Percentiles rank a stretch among this genome's conserved stretches.
phyloP scores from a whole-genome alignment of 2,888 invertebrate species.

The Pandemis corylana region DNA sequence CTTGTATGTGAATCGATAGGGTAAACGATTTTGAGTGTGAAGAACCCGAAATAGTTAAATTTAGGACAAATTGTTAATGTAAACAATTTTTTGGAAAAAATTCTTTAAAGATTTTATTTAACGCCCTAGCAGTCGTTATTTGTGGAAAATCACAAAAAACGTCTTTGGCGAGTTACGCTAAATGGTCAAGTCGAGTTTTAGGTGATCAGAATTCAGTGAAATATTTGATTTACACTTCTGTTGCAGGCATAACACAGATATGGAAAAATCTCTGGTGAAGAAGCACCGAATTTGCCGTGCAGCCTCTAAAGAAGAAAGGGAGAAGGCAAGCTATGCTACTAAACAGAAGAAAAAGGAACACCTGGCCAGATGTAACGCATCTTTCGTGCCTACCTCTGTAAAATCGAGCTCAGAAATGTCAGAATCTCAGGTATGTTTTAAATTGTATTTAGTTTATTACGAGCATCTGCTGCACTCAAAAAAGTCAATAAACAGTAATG shows the following conservation, averaged over 20 bases:
- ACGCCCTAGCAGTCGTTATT: no score
- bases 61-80: no score
- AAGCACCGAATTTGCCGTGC: conserved; percentile 87
- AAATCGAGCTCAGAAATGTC: conserved; percentile 37
- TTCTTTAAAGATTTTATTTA: no score
- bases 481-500: no score
- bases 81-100: no score
- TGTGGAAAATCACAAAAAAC: no score
- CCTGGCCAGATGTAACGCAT: conserved; percentile 71
- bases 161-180: no score
- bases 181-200: background rate
- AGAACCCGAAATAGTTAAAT: no score
- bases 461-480: background rate
- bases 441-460: background rate
- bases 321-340: conserved; percentile 57
- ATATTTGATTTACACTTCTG: background rate
- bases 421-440: conserved; percentile 45
- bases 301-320: conserved; percentile 60
- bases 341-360: conserved; percentile 79
- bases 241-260: conserved; percentile 90
- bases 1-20: no score
- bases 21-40: no score
- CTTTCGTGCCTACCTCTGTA: conserved; percentile 61
- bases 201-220: background rate
- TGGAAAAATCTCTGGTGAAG: conserved; percentile 92